Conservation (phyloP, 2,797 vertebrate genomes). For the Rhinella marina region DNA sequence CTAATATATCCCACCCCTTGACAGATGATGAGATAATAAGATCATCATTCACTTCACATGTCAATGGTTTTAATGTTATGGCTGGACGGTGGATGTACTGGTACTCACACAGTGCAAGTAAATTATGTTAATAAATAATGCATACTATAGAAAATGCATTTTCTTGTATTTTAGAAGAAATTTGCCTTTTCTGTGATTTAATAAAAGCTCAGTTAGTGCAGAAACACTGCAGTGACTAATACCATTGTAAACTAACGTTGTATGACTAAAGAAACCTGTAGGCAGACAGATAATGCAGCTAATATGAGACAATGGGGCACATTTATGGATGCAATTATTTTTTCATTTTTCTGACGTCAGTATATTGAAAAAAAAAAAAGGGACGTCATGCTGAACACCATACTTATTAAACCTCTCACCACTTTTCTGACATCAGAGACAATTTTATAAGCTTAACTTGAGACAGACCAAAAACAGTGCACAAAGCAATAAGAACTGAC, state of each 20-base stretch:
- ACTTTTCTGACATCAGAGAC: neutral
- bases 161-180: neutral
- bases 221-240: neutral
- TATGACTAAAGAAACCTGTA: conserved; percentile 6
- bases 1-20: no score
- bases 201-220: neutral
- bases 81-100: no score
- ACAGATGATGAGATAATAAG: no score
- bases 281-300: neutral
- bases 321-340: neutral
- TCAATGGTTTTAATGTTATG: no score
- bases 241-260: neutral
- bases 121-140: neutral
- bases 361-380: neutral
- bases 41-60: no score
- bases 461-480: neutral
- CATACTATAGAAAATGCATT: neutral
- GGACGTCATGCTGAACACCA: neutral
- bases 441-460: no score
- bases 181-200: neutral
- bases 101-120: neutral
- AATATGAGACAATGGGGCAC: neutral
- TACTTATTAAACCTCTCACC: neutral
- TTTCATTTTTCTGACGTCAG: neutral
- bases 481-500: neutral